Base-by-base conservation (phyloP, 2,888 invertebrate genomes). In the Gymnocheta viridis region DNA sequence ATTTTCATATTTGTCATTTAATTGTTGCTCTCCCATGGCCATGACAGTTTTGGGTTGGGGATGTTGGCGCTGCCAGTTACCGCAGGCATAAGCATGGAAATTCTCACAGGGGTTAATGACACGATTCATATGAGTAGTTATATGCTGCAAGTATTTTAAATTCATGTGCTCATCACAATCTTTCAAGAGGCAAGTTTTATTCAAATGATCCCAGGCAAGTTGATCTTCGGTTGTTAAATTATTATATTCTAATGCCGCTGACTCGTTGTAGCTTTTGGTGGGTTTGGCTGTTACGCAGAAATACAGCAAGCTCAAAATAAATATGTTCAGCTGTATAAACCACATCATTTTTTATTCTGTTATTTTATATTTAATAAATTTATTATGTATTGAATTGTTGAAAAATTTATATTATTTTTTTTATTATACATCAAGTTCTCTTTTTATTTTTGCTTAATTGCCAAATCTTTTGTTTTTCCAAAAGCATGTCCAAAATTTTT, bases 41-140 rank as follows among this genome's bases (percentile, higher is more conserved):
- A 89, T 88, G 17, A 88, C 87, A 1, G 88, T 88, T 2, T 79
- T 9, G 22, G 84, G 6, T 76, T 82, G 70, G 0, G 62, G 76
- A 7, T 78, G 66, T 7, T 76, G 38, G 0, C 69, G 38, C 1
- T 56, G 44, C 91, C 91, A 90, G 17, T 87, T 87, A 62, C 89
- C 88, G 47, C 90, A 90, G 24, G 90, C 88, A 44, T 89, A 87
- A 14, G 82, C 84, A 72, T 90, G 87, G 19, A 89, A 90, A 62
- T 90, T 86, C 17, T 86, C 86, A 56, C 90, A 90, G 0, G 91
- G 88, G 79, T 88, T 85, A 44, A 85, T 74, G 38, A 86, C 83
- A 0, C 77, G 82, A 19, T 86, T 85, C 86, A 89, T 88, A 9
- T 89, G 86, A 2, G 82, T 73, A 58, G 85, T 86, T 41, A 90